These are phyloP conservation scores for Tiliacea citrago DNA, from an alignment of 2,888 invertebrate species.

Conservation along the genomic window DNA sequence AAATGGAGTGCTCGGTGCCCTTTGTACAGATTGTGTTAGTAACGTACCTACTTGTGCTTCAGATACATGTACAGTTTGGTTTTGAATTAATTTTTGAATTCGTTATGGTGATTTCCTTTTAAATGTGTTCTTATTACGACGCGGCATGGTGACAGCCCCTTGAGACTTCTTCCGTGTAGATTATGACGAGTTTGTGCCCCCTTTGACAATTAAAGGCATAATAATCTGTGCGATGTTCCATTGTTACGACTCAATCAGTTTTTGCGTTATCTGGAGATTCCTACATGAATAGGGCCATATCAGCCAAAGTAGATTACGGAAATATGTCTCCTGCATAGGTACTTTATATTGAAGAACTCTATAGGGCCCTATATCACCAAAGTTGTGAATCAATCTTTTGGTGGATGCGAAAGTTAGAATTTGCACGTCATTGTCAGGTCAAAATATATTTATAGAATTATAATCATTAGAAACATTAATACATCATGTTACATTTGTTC, in stretches of 20 bases:
- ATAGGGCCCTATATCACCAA: no score
- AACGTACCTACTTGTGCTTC: constrained; percentile 59
- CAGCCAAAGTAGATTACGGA: background rate
- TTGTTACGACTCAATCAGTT: constrained; percentile 7
- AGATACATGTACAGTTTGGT: constrained; percentile 29
- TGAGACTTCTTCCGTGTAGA: constrained; percentile 17
- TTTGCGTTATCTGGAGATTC: background rate
- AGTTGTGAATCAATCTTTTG: no score
- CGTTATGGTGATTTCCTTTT: constrained; percentile 49
- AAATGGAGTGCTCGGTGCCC: constrained; percentile 79
- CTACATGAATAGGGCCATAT: background rate
- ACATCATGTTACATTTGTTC: no score
- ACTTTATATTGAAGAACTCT: no score
- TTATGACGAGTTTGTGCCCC: constrained; percentile 6
- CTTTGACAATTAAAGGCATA: background rate
- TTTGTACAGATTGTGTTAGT: constrained; percentile 84
- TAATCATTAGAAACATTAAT: no score
- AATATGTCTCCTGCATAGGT: background rate
- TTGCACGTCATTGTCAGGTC: no score
- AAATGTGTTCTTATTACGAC: constrained; percentile 34
- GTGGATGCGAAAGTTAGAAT: no score
- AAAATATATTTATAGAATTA: no score
- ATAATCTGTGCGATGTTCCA: background rate
- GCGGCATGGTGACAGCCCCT: constrained; percentile 7
- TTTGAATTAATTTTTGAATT: constrained; percentile 57